A percentile compares a stretch with the other conserved stretches of the same genome.
Evolutionary conservation across 2,888 invertebrate genomes (phyloP).

Genomic region (Frankliniella intonsa): DNA sequence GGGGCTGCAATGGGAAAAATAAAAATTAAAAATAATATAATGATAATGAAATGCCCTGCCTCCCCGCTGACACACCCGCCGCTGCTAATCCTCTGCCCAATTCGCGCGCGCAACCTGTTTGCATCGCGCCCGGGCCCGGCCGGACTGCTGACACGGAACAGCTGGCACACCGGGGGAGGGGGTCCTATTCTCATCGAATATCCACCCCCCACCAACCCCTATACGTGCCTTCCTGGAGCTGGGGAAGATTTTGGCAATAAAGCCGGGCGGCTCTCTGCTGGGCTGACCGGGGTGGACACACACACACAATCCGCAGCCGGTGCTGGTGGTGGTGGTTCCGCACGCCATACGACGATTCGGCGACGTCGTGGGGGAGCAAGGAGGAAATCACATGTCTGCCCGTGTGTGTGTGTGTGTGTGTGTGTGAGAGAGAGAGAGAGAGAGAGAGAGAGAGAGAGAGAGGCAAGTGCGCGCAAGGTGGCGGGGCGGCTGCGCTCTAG

Average conservation of each 20-base stretch:
- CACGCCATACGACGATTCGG: neutral
- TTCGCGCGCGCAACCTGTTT: neutral
- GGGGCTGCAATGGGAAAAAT: too few relatives aligned
- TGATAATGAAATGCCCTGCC: too few relatives aligned
- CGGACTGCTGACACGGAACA: neutral
- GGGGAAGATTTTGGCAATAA: conserved; percentile 20
- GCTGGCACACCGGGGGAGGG: neutral
- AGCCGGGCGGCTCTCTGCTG: neutral
- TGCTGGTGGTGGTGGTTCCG: neutral
- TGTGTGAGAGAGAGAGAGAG: neutral
- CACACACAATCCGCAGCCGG: neutral
- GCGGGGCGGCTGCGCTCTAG: neutral
- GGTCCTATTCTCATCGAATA: neutral
- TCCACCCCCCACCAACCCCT: neutral
- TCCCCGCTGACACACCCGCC: neutral
- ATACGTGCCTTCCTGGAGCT: conserved; percentile 7
- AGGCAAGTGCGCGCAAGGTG: neutral
- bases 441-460: neutral
- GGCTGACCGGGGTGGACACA: neutral
- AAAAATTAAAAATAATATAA: too few relatives aligned
- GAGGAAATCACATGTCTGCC: neutral
- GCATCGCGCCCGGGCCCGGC: neutral
- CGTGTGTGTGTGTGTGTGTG: conserved; percentile 10
- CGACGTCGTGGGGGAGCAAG: neutral
- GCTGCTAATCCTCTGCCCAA: neutral